These are phyloP conservation scores for Oreortyx pictus DNA, from an alignment of 2,797 vertebrate genomes.

Conservation along the genomic window DNA sequence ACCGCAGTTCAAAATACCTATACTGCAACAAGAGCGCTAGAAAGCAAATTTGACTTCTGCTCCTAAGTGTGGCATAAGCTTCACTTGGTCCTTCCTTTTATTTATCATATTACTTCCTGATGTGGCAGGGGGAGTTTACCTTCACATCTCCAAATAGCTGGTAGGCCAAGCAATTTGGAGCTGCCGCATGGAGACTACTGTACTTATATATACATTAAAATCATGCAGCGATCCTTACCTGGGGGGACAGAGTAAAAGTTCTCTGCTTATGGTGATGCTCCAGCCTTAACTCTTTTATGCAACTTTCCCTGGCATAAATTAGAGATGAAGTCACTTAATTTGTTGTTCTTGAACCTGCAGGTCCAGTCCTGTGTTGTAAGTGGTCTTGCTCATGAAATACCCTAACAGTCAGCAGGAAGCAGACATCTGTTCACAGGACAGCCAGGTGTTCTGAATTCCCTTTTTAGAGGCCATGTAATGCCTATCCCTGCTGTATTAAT, in stretches of 20 bases:
- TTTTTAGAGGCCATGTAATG: neutral
- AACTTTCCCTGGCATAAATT: neutral
- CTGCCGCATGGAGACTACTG: neutral
- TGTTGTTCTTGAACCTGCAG: conserved; percentile 26
- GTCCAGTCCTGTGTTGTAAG: neutral
- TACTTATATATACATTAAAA: neutral
- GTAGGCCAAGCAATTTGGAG: neutral
- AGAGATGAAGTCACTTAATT: neutral
- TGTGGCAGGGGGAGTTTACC: neutral
- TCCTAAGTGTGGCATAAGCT: neutral
- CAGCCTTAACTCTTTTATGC: neutral
- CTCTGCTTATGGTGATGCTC: neutral
- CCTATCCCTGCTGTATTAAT: neutral
- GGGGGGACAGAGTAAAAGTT: neutral
- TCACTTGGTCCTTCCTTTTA: neutral
- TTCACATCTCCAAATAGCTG: neutral
- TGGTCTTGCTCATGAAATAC: neutral
- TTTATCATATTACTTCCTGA: neutral
- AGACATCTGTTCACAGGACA: neutral
- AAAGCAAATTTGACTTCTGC: neutral
- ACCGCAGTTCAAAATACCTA: neutral
- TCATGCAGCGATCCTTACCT: neutral
- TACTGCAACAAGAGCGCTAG: neutral
- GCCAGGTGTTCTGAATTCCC: neutral
- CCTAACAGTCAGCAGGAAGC: neutral